A percentile compares a stretch with the other conserved stretches of the same genome.
Conservation (phyloP, 2,888 invertebrate species). For the Stratiomys singularior region DNA sequence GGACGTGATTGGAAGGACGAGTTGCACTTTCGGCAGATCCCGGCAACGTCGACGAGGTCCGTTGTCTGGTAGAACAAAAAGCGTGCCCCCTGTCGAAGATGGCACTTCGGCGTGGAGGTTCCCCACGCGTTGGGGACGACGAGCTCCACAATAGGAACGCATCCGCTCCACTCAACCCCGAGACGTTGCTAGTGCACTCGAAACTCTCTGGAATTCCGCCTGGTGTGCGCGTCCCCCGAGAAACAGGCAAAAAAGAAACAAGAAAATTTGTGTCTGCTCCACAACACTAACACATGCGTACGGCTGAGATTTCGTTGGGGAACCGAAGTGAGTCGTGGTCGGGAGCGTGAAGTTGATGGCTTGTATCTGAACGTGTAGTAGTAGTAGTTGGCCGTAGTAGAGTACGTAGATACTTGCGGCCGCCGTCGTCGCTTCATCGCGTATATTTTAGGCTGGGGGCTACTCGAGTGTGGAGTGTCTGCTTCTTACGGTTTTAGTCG, state of each 20-base stretch:
- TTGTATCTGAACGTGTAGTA: neutral
- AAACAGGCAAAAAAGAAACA: neutral
- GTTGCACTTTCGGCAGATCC: too few species aligned
- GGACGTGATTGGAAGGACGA: neutral
- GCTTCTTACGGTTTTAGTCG: slow-evolving; percentile 20
- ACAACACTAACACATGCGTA: slow-evolving; percentile 19
- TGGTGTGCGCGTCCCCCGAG: slow-evolving; percentile 16
- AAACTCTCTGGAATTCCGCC: neutral
- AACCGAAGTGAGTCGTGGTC: neutral
- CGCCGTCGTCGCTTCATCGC: neutral
- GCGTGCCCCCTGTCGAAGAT: neutral
- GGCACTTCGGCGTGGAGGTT: neutral
- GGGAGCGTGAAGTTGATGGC: neutral
- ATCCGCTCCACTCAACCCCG: neutral
- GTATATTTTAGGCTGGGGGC: neutral
- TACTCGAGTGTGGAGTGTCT: slow-evolving; percentile 10
- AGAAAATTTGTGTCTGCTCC: slow-evolving; percentile 16
- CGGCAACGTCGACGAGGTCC: too few species aligned
- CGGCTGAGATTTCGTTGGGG: neutral
- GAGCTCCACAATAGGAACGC: slow-evolving; percentile 18
- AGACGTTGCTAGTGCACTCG: neutral
- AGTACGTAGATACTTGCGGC: neutral
- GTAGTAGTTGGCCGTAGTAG: slow-evolving; percentile 1
- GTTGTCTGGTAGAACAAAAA: too few species aligned
- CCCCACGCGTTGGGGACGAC: neutral